Conservation (phyloP, 2,797 vertebrate species). For the Lates japonicus region DNA sequence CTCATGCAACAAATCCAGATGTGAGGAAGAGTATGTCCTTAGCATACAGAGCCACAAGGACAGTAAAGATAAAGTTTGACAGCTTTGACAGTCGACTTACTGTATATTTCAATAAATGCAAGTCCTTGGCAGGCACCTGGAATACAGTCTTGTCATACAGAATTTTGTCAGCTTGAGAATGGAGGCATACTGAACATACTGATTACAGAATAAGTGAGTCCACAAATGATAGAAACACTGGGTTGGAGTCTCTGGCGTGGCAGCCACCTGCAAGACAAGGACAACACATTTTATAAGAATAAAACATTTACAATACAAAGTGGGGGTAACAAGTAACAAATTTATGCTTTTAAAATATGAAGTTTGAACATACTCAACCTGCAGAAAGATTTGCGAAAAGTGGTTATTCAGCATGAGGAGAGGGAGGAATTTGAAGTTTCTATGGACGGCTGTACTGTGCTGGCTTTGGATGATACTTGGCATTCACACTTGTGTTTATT, state of each 20-base stretch:
- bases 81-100: neutral
- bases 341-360: neutral
- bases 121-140: neutral
- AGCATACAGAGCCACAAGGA: slow-evolving; percentile 32
- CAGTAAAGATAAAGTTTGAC: slow-evolving; percentile 17
- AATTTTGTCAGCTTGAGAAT: neutral
- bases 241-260: neutral
- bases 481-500: neutral
- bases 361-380: neutral
- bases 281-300: slow-evolving; percentile 5
- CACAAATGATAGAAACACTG: neutral
- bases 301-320: neutral
- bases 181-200: slow-evolving; percentile 25
- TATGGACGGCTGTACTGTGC: neutral
- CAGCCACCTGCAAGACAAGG: neutral
- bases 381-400: neutral
- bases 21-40: slow-evolving; percentile 16
- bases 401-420: neutral
- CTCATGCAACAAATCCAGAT: slow-evolving; percentile 45
- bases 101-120: slow-evolving; percentile 9
- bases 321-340: neutral
- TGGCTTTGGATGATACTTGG: neutral
- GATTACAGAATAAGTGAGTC: slow-evolving; percentile 1
- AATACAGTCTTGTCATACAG: neutral
- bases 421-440: neutral